phyloP scores from a whole-genome alignment of 2,888 invertebrate genomes.

The Panzeria rudis region DNA sequence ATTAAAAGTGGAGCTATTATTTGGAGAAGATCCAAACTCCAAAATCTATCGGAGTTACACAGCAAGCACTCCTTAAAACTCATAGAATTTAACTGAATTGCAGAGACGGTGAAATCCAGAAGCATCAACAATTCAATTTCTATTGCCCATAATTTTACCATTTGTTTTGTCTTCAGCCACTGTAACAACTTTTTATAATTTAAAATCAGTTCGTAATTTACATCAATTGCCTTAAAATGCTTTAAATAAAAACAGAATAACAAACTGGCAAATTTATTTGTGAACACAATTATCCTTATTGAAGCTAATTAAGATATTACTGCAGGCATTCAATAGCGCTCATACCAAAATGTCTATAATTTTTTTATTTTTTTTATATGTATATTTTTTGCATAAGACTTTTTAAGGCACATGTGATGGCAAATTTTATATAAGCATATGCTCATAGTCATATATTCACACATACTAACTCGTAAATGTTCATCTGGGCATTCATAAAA shows the following conservation, averaged over 20 bases:
- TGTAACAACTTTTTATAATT: neutral
- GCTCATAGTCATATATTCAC: neutral
- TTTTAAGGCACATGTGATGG: conserved; percentile 50
- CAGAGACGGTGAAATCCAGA: neutral
- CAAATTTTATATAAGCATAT: neutral
- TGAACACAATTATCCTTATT: conserved; percentile 61
- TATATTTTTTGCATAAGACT: conserved; percentile 34
- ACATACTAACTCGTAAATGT: conserved; percentile 1
- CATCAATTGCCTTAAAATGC: conserved; percentile 34
- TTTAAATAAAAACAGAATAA: conserved; percentile 23
- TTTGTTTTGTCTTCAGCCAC: neutral
- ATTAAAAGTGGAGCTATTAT: too few species aligned
- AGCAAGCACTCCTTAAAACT: too few species aligned
- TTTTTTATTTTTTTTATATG: conserved; percentile 25
- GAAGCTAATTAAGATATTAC: conserved; percentile 82
- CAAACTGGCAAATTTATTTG: conserved; percentile 20
- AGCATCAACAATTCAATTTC: too few species aligned
- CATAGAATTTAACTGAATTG: neutral
- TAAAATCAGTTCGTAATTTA: neutral
- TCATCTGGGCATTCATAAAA: conserved; percentile 42
- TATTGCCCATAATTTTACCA: neutral
- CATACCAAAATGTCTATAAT: conserved; percentile 70
- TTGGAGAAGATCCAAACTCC: too few species aligned
- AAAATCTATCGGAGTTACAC: too few species aligned
- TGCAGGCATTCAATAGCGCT: conserved; percentile 78